Evolutionary conservation across 2,888 invertebrate species (phyloP).

Genomic region (Tineola bisselliella): DNA sequence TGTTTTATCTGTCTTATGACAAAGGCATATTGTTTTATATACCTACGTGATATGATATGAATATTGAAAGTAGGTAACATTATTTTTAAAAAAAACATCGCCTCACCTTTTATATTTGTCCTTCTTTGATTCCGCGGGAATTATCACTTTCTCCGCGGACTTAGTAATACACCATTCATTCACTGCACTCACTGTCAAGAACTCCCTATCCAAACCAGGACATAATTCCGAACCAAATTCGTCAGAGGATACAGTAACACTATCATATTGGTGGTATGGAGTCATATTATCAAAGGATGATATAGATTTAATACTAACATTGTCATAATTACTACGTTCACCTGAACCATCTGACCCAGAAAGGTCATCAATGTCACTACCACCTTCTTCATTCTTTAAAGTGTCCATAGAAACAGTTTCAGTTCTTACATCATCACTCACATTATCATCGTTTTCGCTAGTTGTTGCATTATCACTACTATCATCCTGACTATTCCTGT

Average conservation of each 20-base stretch:
- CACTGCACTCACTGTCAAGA: constrained; percentile 61
- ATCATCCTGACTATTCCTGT: constrained; percentile 22
- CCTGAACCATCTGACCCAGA: constrained; percentile 43
- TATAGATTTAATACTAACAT: constrained; percentile 62
- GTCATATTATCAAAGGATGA: constrained; percentile 58
- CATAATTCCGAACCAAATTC: constrained; percentile 63
- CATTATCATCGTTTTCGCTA: constrained; percentile 31
- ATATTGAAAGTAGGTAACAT: neutral
- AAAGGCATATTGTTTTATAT: neutral
- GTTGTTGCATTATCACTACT: constrained; percentile 29
- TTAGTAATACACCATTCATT: constrained; percentile 62
- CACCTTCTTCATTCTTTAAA: constrained; percentile 40
- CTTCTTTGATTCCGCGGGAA: constrained; percentile 59
- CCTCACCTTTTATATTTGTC: constrained; percentile 65
- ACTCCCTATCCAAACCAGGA: constrained; percentile 56
- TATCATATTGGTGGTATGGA: constrained; percentile 60
- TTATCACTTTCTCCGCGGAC: constrained; percentile 47
- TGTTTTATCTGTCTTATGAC: constrained; percentile 8
- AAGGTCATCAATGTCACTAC: constrained; percentile 45
- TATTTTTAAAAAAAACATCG: neutral
- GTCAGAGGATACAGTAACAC: constrained; percentile 61
- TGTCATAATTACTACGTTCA: constrained; percentile 55
- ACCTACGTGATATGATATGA: neutral
- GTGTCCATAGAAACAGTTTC: constrained; percentile 58
- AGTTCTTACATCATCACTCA: constrained; percentile 44